Percentiles rank a stretch among this genome's conserved stretches.
Conservation (phyloP, 2,888 invertebrate species). For the Gymnocheta viridis region DNA sequence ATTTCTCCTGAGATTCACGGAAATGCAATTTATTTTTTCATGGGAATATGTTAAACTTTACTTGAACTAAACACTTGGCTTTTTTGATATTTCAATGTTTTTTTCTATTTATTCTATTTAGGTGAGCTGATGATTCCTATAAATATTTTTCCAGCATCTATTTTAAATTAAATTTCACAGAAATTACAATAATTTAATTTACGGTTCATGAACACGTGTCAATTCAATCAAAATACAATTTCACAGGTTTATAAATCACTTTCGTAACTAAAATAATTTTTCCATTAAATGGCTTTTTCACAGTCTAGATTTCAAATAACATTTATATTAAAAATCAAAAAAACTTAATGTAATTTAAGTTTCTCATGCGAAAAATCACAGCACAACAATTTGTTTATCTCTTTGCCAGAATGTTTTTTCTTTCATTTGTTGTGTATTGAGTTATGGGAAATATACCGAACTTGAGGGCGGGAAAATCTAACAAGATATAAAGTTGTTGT, state of each 20-base stretch:
- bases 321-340: constrained; percentile 22
- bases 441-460: neutral
- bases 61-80: too few relatives aligned
- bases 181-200: constrained; percentile 28
- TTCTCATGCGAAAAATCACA: constrained; percentile 50
- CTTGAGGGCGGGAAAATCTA: neutral
- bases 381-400: constrained; percentile 42
- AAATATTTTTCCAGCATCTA: neutral
- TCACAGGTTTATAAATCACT: constrained; percentile 39
- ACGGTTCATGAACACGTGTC: constrained; percentile 24
- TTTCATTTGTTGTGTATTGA: neutral
- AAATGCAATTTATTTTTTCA: too few relatives aligned
- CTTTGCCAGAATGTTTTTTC: neutral
- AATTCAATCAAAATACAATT: constrained; percentile 51
- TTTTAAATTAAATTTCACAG: neutral
- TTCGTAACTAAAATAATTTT: constrained; percentile 3
- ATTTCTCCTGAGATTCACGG: too few relatives aligned
- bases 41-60: too few relatives aligned
- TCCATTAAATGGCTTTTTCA: neutral
- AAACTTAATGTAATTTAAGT: constrained; percentile 9
- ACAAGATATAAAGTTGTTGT: neutral
- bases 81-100: too few relatives aligned
- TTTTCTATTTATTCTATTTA: too few relatives aligned
- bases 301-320: constrained; percentile 35
- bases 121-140: neutral